Conservation (phyloP, 2,888 invertebrate genomes). For the Ormyrus thymus region DNA sequence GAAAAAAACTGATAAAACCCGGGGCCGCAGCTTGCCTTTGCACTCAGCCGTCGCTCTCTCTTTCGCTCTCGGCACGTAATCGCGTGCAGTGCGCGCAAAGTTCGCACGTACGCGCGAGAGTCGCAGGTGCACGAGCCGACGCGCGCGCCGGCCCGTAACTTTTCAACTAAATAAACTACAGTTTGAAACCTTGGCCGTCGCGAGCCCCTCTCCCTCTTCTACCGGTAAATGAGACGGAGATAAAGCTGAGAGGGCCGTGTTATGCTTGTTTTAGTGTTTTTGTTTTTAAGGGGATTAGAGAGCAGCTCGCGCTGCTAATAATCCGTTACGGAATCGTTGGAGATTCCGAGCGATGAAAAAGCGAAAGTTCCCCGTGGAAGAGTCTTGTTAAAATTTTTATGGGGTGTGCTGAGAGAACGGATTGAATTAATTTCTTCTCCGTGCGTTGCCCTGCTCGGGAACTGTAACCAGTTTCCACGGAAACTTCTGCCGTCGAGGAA, state of each 20-base stretch:
- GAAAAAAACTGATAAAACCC: background rate
- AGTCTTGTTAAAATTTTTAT: too few relatives aligned
- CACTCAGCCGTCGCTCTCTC: background rate
- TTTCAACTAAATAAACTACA: slow-evolving; percentile 67
- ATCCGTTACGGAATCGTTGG: too few relatives aligned
- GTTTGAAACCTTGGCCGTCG: slow-evolving; percentile 62
- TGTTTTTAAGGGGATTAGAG: too few relatives aligned
- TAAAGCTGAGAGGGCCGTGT: background rate
- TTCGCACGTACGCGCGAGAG: slow-evolving; percentile 49
- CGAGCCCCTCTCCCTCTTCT: slow-evolving; percentile 41
- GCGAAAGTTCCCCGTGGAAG: too few relatives aligned
- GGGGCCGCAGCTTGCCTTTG: background rate
- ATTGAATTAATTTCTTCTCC: too few relatives aligned
- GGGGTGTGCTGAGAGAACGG: too few relatives aligned
- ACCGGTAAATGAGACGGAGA: background rate
- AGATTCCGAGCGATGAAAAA: too few relatives aligned
- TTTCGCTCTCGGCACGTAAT: slow-evolving; percentile 14
- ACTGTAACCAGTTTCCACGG: too few relatives aligned
- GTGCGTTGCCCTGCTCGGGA: too few relatives aligned
- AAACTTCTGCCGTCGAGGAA: too few relatives aligned
- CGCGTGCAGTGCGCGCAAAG: slow-evolving; percentile 24
- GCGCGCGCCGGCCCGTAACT: slow-evolving; percentile 59
- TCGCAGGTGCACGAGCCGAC: slow-evolving; percentile 58
- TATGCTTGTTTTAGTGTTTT: background rate
- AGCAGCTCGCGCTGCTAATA: too few relatives aligned